Conservation (phyloP, 2,797 vertebrate genomes). For the Florisuga fusca region DNA sequence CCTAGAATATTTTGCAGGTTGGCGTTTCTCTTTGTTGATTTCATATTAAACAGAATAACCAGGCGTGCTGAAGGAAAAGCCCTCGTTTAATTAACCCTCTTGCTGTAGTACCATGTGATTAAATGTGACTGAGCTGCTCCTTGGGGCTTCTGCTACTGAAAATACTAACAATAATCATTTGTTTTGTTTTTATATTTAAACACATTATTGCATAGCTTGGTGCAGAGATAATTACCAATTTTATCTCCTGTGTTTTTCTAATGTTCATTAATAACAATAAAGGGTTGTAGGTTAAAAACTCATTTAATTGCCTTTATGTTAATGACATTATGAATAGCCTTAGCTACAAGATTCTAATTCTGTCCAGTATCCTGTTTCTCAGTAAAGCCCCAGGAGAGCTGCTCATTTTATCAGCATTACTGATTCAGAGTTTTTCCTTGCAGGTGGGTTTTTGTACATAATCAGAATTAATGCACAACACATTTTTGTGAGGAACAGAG, state of each 20-base stretch:
- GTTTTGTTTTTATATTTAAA: constrained; percentile 97
- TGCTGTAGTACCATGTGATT: constrained; percentile 93
- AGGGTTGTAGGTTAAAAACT: constrained; percentile 99
- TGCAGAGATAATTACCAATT: constrained; percentile 97
- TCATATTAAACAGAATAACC: constrained; percentile 81
- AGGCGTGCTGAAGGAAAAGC: constrained; percentile 86
- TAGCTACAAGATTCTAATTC: constrained; percentile 92
- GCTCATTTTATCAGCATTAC: constrained; percentile 97
- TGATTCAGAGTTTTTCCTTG: constrained; percentile 87
- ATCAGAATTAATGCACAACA: constrained; percentile 97
- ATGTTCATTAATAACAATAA: constrained; percentile 99
- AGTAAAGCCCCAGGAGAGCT: constrained; percentile 89
- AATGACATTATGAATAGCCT: constrained; percentile 99
- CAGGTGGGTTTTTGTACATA: constrained; percentile 92
- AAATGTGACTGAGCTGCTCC: constrained; percentile 93
- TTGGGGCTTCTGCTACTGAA: constrained; percentile 89
- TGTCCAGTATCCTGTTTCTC: constrained; percentile 92
- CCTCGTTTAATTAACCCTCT: constrained; percentile 95
- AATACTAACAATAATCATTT: constrained; percentile 94
- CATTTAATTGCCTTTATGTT: constrained; percentile 99
- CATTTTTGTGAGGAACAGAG: constrained; percentile 90
- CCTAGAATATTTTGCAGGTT: constrained; percentile 84
- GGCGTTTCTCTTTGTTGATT: constrained; percentile 84
- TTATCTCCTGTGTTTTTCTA: constrained; percentile 91
- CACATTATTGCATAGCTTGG: constrained; percentile 90